Percentiles rank a stretch among this genome's conserved stretches.
Conservation (phyloP, 2,888 invertebrate species). For the Stegophylla sp. region DNA sequence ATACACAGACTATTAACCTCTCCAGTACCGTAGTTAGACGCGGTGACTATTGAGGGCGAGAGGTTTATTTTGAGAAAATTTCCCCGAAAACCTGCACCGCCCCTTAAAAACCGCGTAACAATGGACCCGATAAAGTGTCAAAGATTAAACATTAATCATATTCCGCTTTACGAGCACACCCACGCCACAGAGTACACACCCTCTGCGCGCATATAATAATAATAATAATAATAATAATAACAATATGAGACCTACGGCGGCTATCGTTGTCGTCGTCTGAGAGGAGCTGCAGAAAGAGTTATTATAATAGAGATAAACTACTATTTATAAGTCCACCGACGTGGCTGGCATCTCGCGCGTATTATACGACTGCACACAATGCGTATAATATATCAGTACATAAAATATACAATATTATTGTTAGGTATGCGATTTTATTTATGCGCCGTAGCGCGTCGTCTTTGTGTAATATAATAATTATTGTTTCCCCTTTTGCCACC, state of each 20-base stretch:
- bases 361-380: no score
- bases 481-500: no score
- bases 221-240: neutral
- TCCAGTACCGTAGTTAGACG: no score
- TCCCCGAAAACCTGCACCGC: neutral
- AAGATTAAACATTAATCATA: slow-evolving; percentile 49
- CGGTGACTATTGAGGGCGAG: neutral
- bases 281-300: neutral
- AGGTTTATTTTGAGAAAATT: slow-evolving; percentile 33
- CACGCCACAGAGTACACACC: neutral
- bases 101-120: slow-evolving; percentile 10
- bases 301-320: neutral
- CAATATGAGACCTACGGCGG: neutral
- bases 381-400: no score
- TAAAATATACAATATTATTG: no score
- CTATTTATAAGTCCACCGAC: no score
- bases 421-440: no score
- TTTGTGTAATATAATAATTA: no score
- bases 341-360: no score
- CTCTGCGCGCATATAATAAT: neutral
- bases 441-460: no score
- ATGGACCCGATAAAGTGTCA: slow-evolving; percentile 32
- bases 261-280: neutral
- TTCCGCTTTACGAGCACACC: neutral
- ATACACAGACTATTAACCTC: neutral